Conservation (phyloP, 2,113 vertebrate genomes). For the Antechinus flavipes region DNA sequence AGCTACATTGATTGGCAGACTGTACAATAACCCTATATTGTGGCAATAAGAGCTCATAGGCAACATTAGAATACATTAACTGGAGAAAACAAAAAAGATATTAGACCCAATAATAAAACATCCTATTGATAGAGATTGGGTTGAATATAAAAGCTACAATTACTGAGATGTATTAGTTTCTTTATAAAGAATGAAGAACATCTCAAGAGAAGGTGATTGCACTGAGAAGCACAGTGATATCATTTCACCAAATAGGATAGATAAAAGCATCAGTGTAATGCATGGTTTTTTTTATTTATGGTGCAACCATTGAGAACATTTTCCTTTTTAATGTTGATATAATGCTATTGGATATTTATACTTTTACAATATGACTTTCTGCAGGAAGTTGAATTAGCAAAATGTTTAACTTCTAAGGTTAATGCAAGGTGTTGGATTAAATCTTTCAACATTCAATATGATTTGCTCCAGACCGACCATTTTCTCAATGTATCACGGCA, state of each 20-base stretch:
- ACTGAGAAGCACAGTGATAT: not conserved
- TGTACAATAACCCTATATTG: not conserved
- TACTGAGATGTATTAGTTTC: not conserved
- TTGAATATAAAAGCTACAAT: conserved; percentile 11
- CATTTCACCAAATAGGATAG: not conserved
- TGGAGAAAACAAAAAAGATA: not conserved
- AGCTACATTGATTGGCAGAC: conserved; percentile 11
- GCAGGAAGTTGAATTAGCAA: not conserved
- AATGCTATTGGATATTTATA: not conserved
- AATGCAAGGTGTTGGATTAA: not conserved
- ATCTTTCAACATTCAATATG: not conserved
- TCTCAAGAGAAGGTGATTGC: conserved; percentile 13
- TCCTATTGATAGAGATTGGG: not conserved
- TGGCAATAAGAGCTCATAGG: not conserved
- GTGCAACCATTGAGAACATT: conserved; percentile 16
- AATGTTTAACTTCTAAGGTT: conserved; percentile 8
- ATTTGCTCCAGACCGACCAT: conserved; percentile 33
- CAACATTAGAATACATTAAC: not conserved
- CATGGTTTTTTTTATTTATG: conserved; percentile 46
- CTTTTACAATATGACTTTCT: not conserved
- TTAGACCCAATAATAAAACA: conserved; percentile 11
- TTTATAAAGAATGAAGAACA: conserved; percentile 11
- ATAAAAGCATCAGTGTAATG: conserved; percentile 14
- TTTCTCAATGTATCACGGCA: not conserved
- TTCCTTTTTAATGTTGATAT: conserved; percentile 39